These are phyloP conservation scores for Hippoglossus hippoglossus DNA, from an alignment of 2,797 vertebrate species.

Conservation along the genomic window DNA sequence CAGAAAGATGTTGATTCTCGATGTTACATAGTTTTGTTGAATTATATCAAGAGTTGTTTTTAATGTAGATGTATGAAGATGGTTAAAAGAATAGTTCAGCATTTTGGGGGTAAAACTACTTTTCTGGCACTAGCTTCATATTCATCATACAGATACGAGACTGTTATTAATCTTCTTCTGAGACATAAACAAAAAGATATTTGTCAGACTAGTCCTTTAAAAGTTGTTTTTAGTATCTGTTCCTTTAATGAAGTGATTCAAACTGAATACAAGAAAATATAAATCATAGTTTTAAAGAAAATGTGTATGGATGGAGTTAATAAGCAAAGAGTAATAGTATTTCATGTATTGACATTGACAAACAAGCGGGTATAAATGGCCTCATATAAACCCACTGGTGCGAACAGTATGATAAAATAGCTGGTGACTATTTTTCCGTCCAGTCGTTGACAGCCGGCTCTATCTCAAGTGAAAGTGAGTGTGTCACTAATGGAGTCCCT, in stretches of 20 bases:
- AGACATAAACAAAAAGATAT: too few relatives aligned
- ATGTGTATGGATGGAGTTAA: background rate
- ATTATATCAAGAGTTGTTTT: too few relatives aligned
- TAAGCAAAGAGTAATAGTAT: background rate
- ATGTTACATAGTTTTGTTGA: background rate
- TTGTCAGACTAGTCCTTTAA: too few relatives aligned
- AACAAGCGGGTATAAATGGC: background rate
- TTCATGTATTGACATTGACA: slow-evolving; percentile 1
- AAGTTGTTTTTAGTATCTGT: too few relatives aligned
- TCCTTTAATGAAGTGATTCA: too few relatives aligned
- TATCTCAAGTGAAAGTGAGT: slow-evolving; percentile 41
- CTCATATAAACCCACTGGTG: background rate
- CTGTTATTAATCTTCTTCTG: too few relatives aligned
- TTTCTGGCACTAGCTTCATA: too few relatives aligned
- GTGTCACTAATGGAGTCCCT: slow-evolving; percentile 63
- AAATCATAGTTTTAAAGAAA: background rate
- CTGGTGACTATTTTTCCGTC: background rate
- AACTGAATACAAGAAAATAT: too few relatives aligned
- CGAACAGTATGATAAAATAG: background rate
- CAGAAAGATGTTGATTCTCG: background rate
- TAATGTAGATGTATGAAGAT: too few relatives aligned
- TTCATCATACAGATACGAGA: too few relatives aligned
- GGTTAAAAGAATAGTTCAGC: too few relatives aligned
- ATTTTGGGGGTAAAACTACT: too few relatives aligned
- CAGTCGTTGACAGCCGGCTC: slow-evolving; percentile 18